Conservation (phyloP, 2,888 invertebrate species). For the Apeira syringaria region DNA sequence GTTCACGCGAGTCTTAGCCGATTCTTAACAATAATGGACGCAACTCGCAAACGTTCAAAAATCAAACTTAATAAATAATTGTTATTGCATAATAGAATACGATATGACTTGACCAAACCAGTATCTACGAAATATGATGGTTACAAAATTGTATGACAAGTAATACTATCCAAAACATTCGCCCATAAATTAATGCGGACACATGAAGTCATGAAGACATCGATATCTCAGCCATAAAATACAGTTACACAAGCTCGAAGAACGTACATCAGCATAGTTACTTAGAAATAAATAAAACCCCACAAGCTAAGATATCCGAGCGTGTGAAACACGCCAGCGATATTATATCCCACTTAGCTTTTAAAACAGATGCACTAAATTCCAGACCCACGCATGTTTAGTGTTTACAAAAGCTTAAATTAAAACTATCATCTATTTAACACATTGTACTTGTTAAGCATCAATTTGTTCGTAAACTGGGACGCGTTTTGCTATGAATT, state of each 20-base stretch:
- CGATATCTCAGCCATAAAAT: constrained; percentile 9
- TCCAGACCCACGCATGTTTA: constrained; percentile 9
- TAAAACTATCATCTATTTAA: constrained; percentile 15
- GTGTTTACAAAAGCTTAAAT: constrained; percentile 14
- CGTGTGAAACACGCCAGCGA: constrained; percentile 5
- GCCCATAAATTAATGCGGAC: too few species aligned
- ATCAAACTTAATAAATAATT: too few species aligned
- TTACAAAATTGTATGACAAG: too few species aligned
- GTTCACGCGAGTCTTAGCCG: too few species aligned
- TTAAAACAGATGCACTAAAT: constrained; percentile 12
- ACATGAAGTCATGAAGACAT: neutral
- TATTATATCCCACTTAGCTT: constrained; percentile 8
- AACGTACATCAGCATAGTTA: too few species aligned
- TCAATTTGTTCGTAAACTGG: constrained; percentile 16
- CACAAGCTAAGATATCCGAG: neutral
- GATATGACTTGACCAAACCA: too few species aligned
- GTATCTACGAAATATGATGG: too few species aligned
- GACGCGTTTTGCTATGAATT: constrained; percentile 6
- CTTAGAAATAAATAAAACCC: constrained; percentile 1
- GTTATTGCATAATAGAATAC: too few species aligned
- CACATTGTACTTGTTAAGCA: constrained; percentile 11
- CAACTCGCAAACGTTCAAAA: too few species aligned
- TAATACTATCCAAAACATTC: too few species aligned
- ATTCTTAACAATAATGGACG: too few species aligned
- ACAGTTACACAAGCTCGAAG: neutral